Conservation (phyloP, 2,797 vertebrate genomes). For the Manis crassicaudata region DNA sequence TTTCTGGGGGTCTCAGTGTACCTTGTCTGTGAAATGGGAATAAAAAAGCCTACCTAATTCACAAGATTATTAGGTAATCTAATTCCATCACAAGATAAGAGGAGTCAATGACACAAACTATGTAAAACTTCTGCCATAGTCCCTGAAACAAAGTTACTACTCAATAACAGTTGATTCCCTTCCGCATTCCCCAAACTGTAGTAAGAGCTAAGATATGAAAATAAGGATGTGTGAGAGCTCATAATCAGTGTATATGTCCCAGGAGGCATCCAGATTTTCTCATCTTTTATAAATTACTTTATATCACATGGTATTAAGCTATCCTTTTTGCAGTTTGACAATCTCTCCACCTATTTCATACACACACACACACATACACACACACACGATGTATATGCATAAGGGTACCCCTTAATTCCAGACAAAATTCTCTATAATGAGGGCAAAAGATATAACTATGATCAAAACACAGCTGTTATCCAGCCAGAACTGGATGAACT, state of each 20-base stretch:
- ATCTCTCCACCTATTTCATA: background rate
- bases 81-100: background rate
- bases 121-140: background rate
- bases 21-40: background rate
- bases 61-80: background rate
- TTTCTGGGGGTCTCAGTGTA: background rate
- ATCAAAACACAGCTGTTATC: background rate
- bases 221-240: background rate
- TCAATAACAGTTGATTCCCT: background rate
- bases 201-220: background rate
- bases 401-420: background rate
- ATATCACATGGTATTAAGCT: background rate
- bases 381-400: background rate
- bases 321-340: background rate
- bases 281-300: background rate
- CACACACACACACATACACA: background rate
- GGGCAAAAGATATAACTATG: background rate
- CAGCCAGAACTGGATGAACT: background rate
- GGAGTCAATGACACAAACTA: background rate
- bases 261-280: background rate
- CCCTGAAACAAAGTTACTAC: background rate
- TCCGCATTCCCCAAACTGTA: background rate
- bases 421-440: background rate
- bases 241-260: background rate
- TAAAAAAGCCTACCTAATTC: background rate